phyloP scores from a whole-genome alignment of 2,797 vertebrate species.

The Coendou prehensilis region DNA sequence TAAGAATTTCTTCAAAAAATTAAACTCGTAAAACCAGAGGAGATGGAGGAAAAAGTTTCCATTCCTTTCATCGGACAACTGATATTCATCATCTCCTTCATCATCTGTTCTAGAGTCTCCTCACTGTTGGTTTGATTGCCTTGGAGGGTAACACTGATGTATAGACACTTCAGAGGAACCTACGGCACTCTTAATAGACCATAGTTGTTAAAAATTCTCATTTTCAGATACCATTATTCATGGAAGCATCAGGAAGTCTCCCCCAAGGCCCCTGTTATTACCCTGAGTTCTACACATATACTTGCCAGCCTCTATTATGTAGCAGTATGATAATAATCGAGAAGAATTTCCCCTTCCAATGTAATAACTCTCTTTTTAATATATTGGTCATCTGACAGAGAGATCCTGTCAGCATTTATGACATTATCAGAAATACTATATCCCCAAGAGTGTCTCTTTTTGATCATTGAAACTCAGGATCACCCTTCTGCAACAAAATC shows the following conservation, averaged over 20 bases:
- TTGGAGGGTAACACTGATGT: background rate
- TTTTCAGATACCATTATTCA: background rate
- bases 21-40: background rate
- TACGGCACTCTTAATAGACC: background rate
- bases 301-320: background rate
- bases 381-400: background rate
- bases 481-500: background rate
- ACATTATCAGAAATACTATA: background rate
- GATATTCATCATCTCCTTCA: background rate
- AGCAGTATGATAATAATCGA: background rate
- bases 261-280: rapidly evolving
- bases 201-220: background rate
- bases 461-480: background rate
- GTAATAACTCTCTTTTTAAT: background rate
- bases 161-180: too few species aligned
- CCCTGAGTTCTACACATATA: background rate
- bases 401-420: background rate
- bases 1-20: background rate
- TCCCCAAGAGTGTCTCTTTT: background rate
- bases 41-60: background rate
- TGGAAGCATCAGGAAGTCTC: background rate
- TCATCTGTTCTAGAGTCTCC: background rate
- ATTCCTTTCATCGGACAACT: background rate
- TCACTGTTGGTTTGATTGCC: background rate
- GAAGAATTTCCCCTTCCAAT: background rate